Percentiles rank a stretch among this genome's conserved stretches.
Conservation (phyloP, 1,140 invertebrate species). For the Zaprionus capensis region DNA sequence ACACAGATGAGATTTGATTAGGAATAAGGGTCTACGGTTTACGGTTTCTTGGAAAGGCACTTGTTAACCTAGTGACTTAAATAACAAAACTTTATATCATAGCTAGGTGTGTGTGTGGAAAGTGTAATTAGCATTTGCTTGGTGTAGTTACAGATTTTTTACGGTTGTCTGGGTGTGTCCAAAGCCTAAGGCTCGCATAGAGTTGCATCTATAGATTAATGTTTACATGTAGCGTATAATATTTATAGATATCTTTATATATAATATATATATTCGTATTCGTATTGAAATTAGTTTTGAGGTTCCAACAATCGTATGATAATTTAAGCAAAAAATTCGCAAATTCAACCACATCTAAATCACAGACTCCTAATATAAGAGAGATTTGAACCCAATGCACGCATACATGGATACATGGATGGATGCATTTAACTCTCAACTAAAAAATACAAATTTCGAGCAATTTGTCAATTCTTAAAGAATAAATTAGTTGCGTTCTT, state of each 20-base stretch:
- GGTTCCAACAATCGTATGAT: constrained; percentile 59
- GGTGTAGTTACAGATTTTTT: no score
- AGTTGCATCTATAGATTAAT: constrained; percentile 16
- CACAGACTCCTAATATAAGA: constrained; percentile 81
- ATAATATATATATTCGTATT: constrained; percentile 44
- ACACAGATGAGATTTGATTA: constrained; percentile 23
- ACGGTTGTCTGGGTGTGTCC: not conserved
- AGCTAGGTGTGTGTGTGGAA: constrained; percentile 3
- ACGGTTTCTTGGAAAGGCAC: constrained; percentile 56
- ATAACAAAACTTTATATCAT: constrained; percentile 51
- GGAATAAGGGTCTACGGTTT: no score
- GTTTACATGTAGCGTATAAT: constrained; percentile 15
- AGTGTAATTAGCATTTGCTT: no score
- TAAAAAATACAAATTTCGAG: constrained; percentile 65
- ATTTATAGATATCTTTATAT: constrained; percentile 28
- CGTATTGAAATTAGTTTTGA: constrained; percentile 46
- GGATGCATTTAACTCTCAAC: constrained; percentile 41
- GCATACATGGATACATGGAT: constrained; percentile 24
- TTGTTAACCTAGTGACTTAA: constrained; percentile 68
- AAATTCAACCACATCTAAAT: constrained; percentile 79
- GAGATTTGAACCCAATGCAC: constrained; percentile 53
- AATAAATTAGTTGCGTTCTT: constrained; percentile 17
- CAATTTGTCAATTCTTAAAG: constrained; percentile 49
- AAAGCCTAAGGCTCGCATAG: constrained; percentile 20
- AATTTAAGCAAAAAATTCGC: constrained; percentile 56